phyloP scores from a whole-genome alignment of 2,113 vertebrate species.

The Acanthochromis polyacanthus region DNA sequence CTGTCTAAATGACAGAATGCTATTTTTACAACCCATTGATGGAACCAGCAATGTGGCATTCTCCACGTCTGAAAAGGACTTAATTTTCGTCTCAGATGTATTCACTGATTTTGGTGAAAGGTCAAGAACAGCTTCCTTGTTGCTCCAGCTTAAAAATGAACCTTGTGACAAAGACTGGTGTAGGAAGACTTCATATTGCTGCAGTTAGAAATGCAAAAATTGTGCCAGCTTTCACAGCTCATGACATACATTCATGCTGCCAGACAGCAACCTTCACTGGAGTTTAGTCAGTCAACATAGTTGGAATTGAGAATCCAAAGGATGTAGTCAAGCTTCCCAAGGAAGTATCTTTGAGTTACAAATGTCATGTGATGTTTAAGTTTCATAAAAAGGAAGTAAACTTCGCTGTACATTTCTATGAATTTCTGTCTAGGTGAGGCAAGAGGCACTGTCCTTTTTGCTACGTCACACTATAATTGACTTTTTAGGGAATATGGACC shows the following conservation, averaged over 20 bases:
- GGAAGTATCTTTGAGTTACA: slow-evolving; percentile 46
- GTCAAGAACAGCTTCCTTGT: too few species aligned
- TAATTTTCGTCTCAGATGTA: too few species aligned
- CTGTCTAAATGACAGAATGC: too few species aligned
- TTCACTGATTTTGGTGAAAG: too few species aligned
- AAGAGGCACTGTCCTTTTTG: neutral
- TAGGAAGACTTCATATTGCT: neutral
- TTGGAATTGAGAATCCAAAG: slow-evolving; percentile 1
- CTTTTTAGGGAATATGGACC: slow-evolving; percentile 16
- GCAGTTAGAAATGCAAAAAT: neutral
- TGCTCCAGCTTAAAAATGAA: too few species aligned
- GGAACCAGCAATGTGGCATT: too few species aligned
- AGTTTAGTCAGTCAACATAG: neutral
- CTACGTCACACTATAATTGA: neutral
- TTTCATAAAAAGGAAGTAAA: slow-evolving; percentile 39
- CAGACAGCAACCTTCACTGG: neutral
- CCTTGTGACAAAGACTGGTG: neutral
- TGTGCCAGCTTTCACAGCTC: neutral
- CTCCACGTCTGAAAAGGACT: too few species aligned
- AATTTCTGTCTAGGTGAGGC: slow-evolving; percentile 2
- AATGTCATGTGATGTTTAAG: slow-evolving; percentile 8
- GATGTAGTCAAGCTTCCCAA: slow-evolving; percentile 1
- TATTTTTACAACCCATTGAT: too few species aligned
- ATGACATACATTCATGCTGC: slow-evolving; percentile 3
- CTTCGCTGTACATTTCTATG: neutral